phyloP scores from a whole-genome alignment of 2,113 vertebrate genomes.

The Eclectus roratus region DNA sequence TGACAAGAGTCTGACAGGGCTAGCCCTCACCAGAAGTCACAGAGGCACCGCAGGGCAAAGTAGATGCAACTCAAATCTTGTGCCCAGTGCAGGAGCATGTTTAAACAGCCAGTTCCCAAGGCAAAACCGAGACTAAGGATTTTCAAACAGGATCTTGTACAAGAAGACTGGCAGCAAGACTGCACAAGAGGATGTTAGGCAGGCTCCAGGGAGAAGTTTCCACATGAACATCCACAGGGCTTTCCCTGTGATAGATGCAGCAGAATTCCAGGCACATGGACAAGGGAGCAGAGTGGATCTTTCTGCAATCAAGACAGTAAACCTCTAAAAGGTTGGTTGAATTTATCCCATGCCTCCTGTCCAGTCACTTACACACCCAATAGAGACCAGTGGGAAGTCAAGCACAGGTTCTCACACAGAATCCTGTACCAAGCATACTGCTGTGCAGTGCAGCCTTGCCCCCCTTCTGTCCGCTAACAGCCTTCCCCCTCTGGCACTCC shows the following conservation, averaged over 20 bases:
- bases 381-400: not conserved
- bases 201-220: not conserved
- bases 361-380: not conserved
- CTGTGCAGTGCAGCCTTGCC: not conserved
- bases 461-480: not conserved
- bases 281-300: not conserved
- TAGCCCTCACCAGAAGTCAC: not conserved
- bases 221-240: not conserved
- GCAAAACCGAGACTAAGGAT: not conserved
- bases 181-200: not conserved
- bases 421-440: not conserved
- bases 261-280: not conserved
- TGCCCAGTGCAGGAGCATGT: rapidly evolving
- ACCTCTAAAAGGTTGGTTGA: not conserved
- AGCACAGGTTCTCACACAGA: not conserved
- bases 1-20: not conserved
- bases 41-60: not conserved
- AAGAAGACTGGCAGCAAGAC: not conserved
- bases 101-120: not conserved
- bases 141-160: not conserved
- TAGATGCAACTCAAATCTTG: rapidly evolving
- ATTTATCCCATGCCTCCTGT: not conserved
- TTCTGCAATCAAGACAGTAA: not conserved
- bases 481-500: not conserved
- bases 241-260: not conserved